Base-by-base conservation (phyloP, 2,797 vertebrate genomes). In the Fringilla coelebs region DNA sequence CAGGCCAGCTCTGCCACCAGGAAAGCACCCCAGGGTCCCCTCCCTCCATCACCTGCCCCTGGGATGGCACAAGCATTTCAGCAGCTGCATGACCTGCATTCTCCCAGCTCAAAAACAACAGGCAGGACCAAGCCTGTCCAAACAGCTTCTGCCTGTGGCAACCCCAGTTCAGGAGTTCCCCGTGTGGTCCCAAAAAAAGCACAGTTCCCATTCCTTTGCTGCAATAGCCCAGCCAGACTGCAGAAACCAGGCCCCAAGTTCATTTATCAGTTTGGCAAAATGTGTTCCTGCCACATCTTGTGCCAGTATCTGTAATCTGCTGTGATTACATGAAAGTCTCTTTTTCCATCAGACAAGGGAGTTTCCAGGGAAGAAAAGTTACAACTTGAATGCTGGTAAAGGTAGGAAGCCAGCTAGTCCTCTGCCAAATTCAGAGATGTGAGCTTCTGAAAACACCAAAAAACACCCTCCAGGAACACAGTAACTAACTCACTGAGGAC, bases 401-500 rank as follows among this genome's bases (percentile, higher is more conserved):
- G 32, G 74, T 28, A 89, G 63, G 67, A 81, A 94, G 40, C n/a
- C 77, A 89, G 28, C 43, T 38, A 76, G 32, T 78, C 38, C 85
- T 88, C 88, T 70, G 93, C 80, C 93, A 91, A 76, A 57, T 74
- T 89, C 85, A 82, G 46, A 55, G 43, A 25, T n/a, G 58, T 6
- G 61, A 92, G 88, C 79, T 63, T 72, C 55, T 86, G 82, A 63
- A 79, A 89, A 81, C 45, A 85, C 7, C 13, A 65, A n/a, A 32
- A 88, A 60, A 61, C 11, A 36, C 77, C 93, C 89, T 81, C 52
- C 74, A 90, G 95, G 93, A 96, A 94, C 93, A 94, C 95, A 93
- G 93, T 75, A 92, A 94, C 41, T 75, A 91, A 77, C 40, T 89
- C 36, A 46, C 16, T 21, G 52, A 90, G 57, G 79, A 85, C 32